Conservation (phyloP, 2,113 vertebrate species). For the Thamnaconus septentrionalis region DNA sequence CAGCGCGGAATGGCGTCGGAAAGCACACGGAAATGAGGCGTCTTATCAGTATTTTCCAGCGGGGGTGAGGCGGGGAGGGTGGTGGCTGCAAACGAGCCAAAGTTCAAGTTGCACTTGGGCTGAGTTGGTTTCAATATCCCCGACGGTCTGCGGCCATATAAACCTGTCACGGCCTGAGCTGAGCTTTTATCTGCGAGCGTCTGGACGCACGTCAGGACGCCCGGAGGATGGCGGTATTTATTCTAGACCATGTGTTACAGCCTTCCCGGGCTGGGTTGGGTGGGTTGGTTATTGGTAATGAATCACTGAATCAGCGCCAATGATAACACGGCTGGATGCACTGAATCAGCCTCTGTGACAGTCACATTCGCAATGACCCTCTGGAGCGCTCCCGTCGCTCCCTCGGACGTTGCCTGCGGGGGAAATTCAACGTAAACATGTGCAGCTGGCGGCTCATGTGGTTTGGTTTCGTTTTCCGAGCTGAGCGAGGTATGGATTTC, state of each 20-base stretch:
- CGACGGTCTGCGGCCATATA: slow-evolving; percentile 37
- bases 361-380: slow-evolving; percentile 26
- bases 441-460: slow-evolving; percentile 73
- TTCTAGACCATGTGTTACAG: neutral
- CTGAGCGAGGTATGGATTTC: slow-evolving; percentile 57
- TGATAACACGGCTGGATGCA: slow-evolving; percentile 42
- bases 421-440: slow-evolving; percentile 65
- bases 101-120: slow-evolving; percentile 43
- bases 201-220: slow-evolving; percentile 37
- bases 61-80: slow-evolving; percentile 10
- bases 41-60: slow-evolving; percentile 53
- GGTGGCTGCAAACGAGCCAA: slow-evolving; percentile 42
- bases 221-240: slow-evolving; percentile 49
- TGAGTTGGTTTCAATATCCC: slow-evolving; percentile 48
- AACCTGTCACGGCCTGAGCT: slow-evolving; percentile 49
- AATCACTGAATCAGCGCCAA: too few species aligned
- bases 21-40: slow-evolving; percentile 53
- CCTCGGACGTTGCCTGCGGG: slow-evolving; percentile 6
- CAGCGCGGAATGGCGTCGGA: slow-evolving; percentile 34
- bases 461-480: slow-evolving; percentile 61
- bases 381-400: too few species aligned
- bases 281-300: too few species aligned
- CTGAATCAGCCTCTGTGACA: slow-evolving; percentile 39
- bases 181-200: slow-evolving; percentile 34
- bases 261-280: too few species aligned